These are phyloP conservation scores for Xyrichtys novacula DNA, from an alignment of 2,797 vertebrate genomes.

Conservation along the genomic window DNA sequence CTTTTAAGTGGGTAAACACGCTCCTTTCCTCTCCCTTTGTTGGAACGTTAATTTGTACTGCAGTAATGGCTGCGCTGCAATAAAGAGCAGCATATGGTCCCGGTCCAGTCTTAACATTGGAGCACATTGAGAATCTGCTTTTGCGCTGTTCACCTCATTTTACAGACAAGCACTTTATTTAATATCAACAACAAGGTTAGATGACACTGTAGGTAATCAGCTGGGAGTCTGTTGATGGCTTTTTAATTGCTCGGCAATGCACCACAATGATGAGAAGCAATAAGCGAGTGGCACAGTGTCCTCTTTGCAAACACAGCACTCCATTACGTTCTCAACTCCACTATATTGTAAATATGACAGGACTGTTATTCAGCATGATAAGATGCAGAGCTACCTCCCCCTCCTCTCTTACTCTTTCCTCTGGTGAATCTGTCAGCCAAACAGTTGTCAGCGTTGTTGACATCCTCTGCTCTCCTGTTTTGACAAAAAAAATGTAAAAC, in stretches of 20 bases:
- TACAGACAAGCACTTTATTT: conserved; percentile 74
- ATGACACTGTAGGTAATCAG: conserved; percentile 77
- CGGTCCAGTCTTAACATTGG: conserved; percentile 47
- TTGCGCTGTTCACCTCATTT: conserved; percentile 69
- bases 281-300: conserved; percentile 55
- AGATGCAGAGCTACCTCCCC: conserved; percentile 31
- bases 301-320: conserved; percentile 69
- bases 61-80: conserved; percentile 47
- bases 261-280: conserved; percentile 68
- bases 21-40: conserved; percentile 29
- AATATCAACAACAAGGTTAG: conserved; percentile 77
- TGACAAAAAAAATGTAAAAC: conserved; percentile 62
- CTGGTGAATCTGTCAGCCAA: conserved; percentile 57
- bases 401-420: conserved; percentile 48
- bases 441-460: conserved; percentile 70
- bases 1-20: conserved; percentile 27
- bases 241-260: conserved; percentile 79
- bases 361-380: conserved; percentile 49
- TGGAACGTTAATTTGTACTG: conserved; percentile 38
- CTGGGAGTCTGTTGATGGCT: conserved; percentile 70
- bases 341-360: conserved; percentile 56
- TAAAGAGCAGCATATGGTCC: conserved; percentile 64
- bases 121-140: conserved; percentile 46
- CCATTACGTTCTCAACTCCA: conserved; percentile 48
- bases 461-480: conserved; percentile 58